Percentiles rank a stretch among this genome's conserved stretches.
phyloP scores from a whole-genome alignment of 1,140 invertebrate species.

The Ganaspis sp. region DNA sequence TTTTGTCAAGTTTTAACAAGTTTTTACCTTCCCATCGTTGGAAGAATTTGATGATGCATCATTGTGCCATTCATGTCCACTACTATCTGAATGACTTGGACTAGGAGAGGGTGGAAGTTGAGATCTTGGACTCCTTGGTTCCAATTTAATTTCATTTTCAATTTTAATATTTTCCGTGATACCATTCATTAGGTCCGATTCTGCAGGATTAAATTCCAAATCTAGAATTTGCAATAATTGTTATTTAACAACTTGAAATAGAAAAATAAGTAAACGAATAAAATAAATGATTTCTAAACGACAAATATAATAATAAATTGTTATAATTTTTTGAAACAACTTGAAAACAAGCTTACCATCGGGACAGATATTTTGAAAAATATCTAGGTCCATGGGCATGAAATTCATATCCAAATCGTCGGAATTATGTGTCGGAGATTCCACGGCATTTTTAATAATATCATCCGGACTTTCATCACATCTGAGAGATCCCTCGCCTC shows the following conservation, averaged over 20 bases:
- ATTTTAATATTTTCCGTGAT: not conserved
- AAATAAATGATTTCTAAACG: not conserved
- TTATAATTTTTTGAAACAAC: not conserved
- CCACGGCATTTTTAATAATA: conserved; percentile 51
- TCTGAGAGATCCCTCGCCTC: conserved; percentile 51
- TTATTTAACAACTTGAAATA: too few species aligned
- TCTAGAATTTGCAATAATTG: not conserved
- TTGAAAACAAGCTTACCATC: not conserved
- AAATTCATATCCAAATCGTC: conserved; percentile 42
- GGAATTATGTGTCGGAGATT: conserved; percentile 20
- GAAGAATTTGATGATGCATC: conserved; percentile 37
- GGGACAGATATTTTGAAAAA: conserved; percentile 21
- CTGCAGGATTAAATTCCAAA: not conserved
- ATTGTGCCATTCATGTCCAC: conserved; percentile 57
- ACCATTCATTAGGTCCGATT: not conserved
- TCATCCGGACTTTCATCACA: conserved; percentile 56
- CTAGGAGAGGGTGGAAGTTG: conserved; percentile 62
- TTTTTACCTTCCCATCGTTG: conserved; percentile 51
- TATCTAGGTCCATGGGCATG: conserved; percentile 16
- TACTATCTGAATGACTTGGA: conserved; percentile 63
- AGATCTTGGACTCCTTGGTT: conserved; percentile 54
- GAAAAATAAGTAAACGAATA: not conserved
- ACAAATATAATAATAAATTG: not conserved
- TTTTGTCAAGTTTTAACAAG: not conserved
- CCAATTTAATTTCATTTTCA: conserved; percentile 52